Base-by-base conservation (phyloP, 2,113 vertebrate species). In the Hyla sarda region DNA sequence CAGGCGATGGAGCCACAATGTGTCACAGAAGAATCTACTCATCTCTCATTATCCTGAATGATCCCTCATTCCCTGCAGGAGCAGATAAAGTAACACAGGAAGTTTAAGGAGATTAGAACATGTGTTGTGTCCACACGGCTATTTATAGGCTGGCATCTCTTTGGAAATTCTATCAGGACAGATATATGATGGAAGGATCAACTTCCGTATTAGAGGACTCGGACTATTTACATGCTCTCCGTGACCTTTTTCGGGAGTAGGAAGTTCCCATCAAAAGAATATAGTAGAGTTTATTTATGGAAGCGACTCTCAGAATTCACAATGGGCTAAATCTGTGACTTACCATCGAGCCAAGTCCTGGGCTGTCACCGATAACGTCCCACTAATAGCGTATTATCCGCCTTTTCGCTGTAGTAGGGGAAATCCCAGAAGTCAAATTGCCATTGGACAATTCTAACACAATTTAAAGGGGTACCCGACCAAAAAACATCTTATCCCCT, bases 71-170 rank as follows among this genome's bases (percentile, higher is more conserved):
- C 77, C 56, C 77, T 58, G 5, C 21, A 65, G 32, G 1, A 47
- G 11, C 78, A 81, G 58, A 45, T 81, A 81, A 25, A 81, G 78
- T 81, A 65, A 81, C 56, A 62, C 78, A 81, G 81, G 81, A 82
- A 82, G 65, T 67, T 82, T 82, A 12, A 82, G 81, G 67, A 71
- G 81, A 48, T 82, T 71, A 82, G 67, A 82, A 54, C 81, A 82
- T 82, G 65, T 72, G 82, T 83, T 54, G 48, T 72, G 82, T 54
- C 65, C 65, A 56, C 32, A 34, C 48, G 50, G 65, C 48, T 83
- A 71, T 83, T 54, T 73, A 52, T 83, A 83, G 48, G 9, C 50
- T n/a, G 62, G 65, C 65, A 83, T 83, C 82, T 52, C 82, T 72
- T 73, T 83, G 48, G 82, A 71, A 72, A 72, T 83, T 83, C 67